Evolutionary conservation across 2,888 invertebrate species (phyloP), one percentile per base, ranked within the genome.

Genomic region (Noctuana brunneofusca): DNA sequence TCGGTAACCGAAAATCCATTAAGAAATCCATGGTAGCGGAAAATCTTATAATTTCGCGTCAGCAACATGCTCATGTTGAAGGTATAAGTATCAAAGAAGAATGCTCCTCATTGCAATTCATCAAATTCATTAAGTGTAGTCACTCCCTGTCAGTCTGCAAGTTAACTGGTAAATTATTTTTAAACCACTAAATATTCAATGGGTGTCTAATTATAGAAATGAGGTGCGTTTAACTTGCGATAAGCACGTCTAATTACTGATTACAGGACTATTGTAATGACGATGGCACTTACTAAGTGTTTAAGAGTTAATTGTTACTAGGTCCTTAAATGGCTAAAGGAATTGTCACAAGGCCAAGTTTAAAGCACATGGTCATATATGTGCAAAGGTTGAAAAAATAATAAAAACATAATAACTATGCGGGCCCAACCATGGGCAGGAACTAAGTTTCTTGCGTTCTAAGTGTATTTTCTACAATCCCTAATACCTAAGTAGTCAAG

Each of bases 131-230:
- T 16, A 9, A 49, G 27, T 49, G 49, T 49, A 49, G 27, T 49
- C 49, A 52, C 50, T 52, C 52, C 32, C 27, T 27, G 14, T n/a
- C 30, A 6, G 9, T 9, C 1, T 12, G 43, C 55, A 43, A 24
- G 41, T 30, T 56, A 22, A 57, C 57, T 48, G 57, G 46, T 48
- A 48, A 14, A 41, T 41, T 53, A 59, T 53, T 22, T 59, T 59
- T 59, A 53, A 59, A 46, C 46, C 53, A 12, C 32, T 59, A 38
- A 46, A 59, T 60, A 60, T 60, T 54, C 48, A 60, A 60, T 35
- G 60, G 22, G 32, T 12, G 35, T 60, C 60, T 60, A 60, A 48
- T 54, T 54, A 54, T 60, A 60, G 54, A 30, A 49, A 49, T 48
- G 57, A 57, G 57, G 30, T n/a, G 30, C 49, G 22, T 48, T 48